phyloP scores from a whole-genome alignment of 2,888 invertebrate species.

The Drosophila neotestacea region DNA sequence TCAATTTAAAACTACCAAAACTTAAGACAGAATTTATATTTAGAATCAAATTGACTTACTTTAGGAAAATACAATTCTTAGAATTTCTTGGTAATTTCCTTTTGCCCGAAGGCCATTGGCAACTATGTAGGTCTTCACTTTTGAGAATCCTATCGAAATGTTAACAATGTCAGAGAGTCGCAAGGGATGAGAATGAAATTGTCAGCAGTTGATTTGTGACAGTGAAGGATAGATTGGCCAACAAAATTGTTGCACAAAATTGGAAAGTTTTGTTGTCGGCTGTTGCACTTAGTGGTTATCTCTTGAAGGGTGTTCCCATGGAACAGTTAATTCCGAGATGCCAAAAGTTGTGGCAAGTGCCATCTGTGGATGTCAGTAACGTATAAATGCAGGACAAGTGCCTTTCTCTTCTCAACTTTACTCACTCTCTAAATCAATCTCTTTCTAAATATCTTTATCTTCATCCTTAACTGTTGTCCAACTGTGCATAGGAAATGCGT shows the following conservation, averaged over 20 bases:
- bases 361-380: slow-evolving; percentile 5
- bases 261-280: slow-evolving; percentile 9
- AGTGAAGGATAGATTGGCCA: slow-evolving; percentile 1
- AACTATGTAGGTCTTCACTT: not conserved
- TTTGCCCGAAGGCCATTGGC: not conserved
- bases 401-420: not conserved
- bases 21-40: not conserved
- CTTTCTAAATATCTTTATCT: not conserved
- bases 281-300: slow-evolving; percentile 36
- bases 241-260: slow-evolving; percentile 16
- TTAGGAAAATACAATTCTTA: not conserved
- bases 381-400: slow-evolving; percentile 32
- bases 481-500: slow-evolving; percentile 20
- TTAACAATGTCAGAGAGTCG: not conserved
- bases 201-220: slow-evolving; percentile 4
- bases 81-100: not conserved
- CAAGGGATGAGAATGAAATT: not conserved
- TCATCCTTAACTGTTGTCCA: not conserved
- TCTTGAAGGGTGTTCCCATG: not conserved
- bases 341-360: slow-evolving; percentile 37
- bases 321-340: slow-evolving; percentile 32
- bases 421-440: not conserved
- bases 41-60: not conserved
- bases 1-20: not conserved
- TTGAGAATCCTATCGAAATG: slow-evolving; percentile 1